These are phyloP conservation scores for Rhinopomastus cyanomelas DNA, from an alignment of 2,113 vertebrate genomes.

Conservation along the genomic window DNA sequence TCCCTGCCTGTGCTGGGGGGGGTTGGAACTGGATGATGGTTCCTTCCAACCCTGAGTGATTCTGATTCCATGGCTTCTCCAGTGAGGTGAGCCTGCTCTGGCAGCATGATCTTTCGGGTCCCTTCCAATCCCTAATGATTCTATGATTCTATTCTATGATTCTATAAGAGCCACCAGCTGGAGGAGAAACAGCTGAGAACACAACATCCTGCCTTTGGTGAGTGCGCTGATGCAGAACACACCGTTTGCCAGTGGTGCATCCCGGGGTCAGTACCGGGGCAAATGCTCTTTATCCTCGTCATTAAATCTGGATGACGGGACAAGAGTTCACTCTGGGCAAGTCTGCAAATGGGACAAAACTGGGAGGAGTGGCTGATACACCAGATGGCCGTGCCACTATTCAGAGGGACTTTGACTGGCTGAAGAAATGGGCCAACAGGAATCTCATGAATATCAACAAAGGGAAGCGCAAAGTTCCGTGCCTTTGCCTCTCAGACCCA, in stretches of 20 bases:
- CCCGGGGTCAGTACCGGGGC: background rate
- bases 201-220: background rate
- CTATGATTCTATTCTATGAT: too few relatives aligned
- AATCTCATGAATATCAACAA: constrained; percentile 50
- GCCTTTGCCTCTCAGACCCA: background rate
- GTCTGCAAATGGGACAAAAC: background rate
- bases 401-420: constrained; percentile 1
- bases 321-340: background rate
- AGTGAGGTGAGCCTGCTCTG: too few relatives aligned
- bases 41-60: too few relatives aligned
- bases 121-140: too few relatives aligned
- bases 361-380: constrained; percentile 20
- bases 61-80: too few relatives aligned
- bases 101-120: too few relatives aligned
- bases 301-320: constrained; percentile 25
- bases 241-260: background rate
- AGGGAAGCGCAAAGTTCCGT: constrained; percentile 2
- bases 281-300: constrained; percentile 12
- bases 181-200: background rate
- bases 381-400: constrained; percentile 41
- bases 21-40: too few relatives aligned
- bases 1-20: too few relatives aligned
- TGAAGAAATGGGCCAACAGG: background rate
- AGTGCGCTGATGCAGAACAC: background rate
- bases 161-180: too few relatives aligned